Evolutionary conservation across 2,888 invertebrate genomes (phyloP), one percentile per base, ranked within the genome.

Genomic region (Rhagophthalmus giganteus): DNA sequence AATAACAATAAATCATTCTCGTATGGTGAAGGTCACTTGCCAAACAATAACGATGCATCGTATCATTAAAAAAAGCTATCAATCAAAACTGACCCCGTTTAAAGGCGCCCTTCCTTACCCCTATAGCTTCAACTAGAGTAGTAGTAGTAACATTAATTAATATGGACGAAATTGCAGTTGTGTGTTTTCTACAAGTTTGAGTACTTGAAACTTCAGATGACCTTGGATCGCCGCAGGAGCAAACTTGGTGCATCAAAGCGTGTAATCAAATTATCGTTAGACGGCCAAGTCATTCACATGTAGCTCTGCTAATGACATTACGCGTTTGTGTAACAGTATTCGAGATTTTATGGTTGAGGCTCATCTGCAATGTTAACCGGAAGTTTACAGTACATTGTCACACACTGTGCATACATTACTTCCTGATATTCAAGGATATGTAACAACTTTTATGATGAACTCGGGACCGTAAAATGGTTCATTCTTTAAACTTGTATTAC

Each of bases 281-380:
- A 55, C 52, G 49, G 44, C 38, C 49, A 49, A 55, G 54, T 59
- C 47, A 38, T 54, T 41, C 55, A 56, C 54, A 57, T 55, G 50
- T 50, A 42, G 50, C 39, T 46, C 37, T 42, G 34, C 35, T 57
- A 57, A 54, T 57, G 50, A 55, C 51, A 54, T 54, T 53, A 39
- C 33, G 53, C 58, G 55, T 53, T 25, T 51, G 54, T 41, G 58
- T 58, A 58, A 58, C 56, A 56, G 58, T 56, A 54, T 54, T 33
- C 31, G 20, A 40, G 41, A 47, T 42, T 39, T 52, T 40, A 41
- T 34, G 26, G 32, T 35, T 41, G 26, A 35, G 40, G 12, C 32
- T 47, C 39, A 53, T 53, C 53, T 47, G 31, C 27, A 46, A 40
- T 40, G 30, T 33, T 35, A 35, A 53, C 53, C 34, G 53, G 53